Evolutionary conservation across 2,113 vertebrate genomes (phyloP).

Genomic region (Picathartes gymnocephalus): DNA sequence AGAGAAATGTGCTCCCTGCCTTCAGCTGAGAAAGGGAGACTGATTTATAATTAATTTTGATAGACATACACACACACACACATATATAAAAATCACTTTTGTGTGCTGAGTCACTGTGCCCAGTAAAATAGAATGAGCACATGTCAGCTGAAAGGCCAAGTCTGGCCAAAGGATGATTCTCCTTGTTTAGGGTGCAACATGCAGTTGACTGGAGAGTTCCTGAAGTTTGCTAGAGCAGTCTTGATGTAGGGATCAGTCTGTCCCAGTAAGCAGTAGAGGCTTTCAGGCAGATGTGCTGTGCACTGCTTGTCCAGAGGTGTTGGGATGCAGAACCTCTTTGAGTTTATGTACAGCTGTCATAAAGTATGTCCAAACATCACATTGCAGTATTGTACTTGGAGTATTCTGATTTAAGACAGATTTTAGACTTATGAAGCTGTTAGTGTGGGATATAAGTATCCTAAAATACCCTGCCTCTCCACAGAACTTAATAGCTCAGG

Average conservation of each 20-base stretch:
- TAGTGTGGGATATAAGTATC: background rate
- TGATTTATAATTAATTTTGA: background rate
- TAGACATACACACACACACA: rapidly evolving
- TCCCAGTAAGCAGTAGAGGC: background rate
- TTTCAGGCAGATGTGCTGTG: background rate
- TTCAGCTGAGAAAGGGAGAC: background rate
- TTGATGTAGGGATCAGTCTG: background rate
- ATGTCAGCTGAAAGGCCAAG: background rate
- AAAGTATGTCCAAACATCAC: background rate
- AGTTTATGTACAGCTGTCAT: background rate
- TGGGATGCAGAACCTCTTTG: background rate
- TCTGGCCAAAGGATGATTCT: background rate
- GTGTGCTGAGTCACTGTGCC: background rate
- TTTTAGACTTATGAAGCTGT: background rate
- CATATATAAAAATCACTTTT: rapidly evolving
- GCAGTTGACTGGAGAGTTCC: background rate
- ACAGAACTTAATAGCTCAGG: background rate
- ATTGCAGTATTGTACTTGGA: background rate
- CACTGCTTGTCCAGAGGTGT: background rate
- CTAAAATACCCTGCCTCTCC: background rate
- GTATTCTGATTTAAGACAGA: background rate
- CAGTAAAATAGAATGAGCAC: background rate
- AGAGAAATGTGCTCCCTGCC: background rate
- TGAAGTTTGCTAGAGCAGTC: background rate
- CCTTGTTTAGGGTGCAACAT: background rate